Evolutionary conservation across 2,888 invertebrate species (phyloP), one percentile per base, ranked within the genome.

Genomic region (Steromphala cineraria): DNA sequence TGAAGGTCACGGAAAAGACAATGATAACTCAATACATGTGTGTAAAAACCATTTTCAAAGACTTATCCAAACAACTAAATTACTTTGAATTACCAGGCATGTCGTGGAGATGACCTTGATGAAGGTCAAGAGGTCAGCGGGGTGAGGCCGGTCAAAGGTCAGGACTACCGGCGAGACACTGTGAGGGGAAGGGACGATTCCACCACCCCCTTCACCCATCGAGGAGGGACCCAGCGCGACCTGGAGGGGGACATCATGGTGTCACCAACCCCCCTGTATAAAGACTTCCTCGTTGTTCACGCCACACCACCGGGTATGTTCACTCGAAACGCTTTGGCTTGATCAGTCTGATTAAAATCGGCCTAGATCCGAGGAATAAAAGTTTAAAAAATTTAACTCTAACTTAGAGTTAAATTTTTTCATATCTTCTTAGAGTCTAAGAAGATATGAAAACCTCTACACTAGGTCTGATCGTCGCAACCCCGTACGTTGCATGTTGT

Each of bases 241-340:
- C 62, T 28, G 1, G 28, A 28, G 24, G 62, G 31, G 24, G 62
- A 62, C 62, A 62, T 28, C 24, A 31, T 62, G 24, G 83, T 78
- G 19, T 71, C 80, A 21, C 89, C 87, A 5, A 78, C 85, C 28
- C 87, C 86, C 2, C 79, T 87, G 24, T 87, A 85, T 78, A 89
- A 87, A 76, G 89, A 89, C 55, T 87, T 84, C 71, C 83, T 89
- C 19, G 84, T 89, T 36, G 87, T 88, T 86, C 88, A 88, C 83
- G 88, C 89, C 10, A 88, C 87, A 21, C 84, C 86, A n/a, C 87
- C 87, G 81, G 89, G 89, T 84, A 75, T 46, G 46, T 46, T 46
- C 36, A 36, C 36, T 36, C 7, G 4, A 36, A 36, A 4, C 2
- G 2, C 4, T 36, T 36, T 36, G 2, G 36, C 36, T 36, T 36